Percentiles rank a stretch among this genome's conserved stretches.
These are phyloP conservation scores for Liolophura sinensis DNA, from an alignment of 1,140 invertebrate genomes.

Conservation along the genomic window DNA sequence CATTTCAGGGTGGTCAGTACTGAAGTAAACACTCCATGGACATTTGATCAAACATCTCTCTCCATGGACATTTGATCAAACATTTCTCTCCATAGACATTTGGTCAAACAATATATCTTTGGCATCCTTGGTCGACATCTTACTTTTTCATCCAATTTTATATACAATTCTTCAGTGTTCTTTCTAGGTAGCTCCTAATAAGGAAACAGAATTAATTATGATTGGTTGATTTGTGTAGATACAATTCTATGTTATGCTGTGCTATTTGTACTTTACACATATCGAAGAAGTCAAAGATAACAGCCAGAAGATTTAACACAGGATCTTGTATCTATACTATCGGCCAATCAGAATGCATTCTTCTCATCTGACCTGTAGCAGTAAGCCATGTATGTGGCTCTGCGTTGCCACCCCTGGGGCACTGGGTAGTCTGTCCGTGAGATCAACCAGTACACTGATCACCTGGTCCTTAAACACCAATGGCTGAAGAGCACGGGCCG, in stretches of 20 bases:
- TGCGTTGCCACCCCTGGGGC: slow-evolving; percentile 44
- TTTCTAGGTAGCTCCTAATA: slow-evolving; percentile 28
- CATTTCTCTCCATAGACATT: too few species aligned
- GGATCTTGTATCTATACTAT: too few species aligned
- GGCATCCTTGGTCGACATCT: too few species aligned
- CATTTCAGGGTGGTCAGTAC: too few species aligned
- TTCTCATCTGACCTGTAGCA: slow-evolving; percentile 60
- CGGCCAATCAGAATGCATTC: too few species aligned
- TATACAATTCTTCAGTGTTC: too few species aligned
- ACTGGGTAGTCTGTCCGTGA: slow-evolving; percentile 32
- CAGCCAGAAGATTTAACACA: not conserved
- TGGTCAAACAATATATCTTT: too few species aligned
- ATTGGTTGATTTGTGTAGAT: slow-evolving; percentile 6
- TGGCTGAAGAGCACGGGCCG: slow-evolving; percentile 69
- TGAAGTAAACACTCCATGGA: too few species aligned
- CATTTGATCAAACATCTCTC: too few species aligned
- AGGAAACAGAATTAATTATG: slow-evolving; percentile 6
- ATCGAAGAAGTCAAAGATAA: slow-evolving; percentile 11
- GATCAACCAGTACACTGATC: slow-evolving; percentile 27
- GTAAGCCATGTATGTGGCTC: slow-evolving; percentile 63
- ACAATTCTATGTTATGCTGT: slow-evolving; percentile 3
- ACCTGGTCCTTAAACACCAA: slow-evolving; percentile 62
- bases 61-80: too few species aligned
- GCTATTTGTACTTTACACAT: slow-evolving; percentile 12
- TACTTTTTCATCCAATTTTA: too few species aligned